Conservation (phyloP, 2,113 vertebrate species). For the Macrotus californicus region DNA sequence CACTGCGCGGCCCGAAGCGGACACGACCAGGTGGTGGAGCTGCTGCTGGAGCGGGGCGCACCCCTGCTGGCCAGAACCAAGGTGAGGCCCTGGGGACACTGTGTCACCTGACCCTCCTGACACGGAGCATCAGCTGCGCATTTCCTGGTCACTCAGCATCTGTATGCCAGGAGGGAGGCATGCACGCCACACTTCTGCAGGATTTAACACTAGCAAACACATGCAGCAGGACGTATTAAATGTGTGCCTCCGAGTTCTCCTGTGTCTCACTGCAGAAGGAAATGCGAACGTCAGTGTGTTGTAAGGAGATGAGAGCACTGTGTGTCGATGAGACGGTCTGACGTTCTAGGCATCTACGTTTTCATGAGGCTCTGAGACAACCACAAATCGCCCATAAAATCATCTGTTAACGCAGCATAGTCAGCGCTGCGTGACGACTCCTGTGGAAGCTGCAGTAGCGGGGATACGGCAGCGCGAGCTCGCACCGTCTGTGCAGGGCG, state of each 20-base stretch:
- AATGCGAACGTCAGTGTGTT: background rate
- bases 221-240: background rate
- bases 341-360: background rate
- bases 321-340: background rate
- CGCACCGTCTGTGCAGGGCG: no score
- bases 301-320: background rate
- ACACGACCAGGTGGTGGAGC: conserved; percentile 93
- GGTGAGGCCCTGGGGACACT: conserved; percentile 74
- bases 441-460: no score
- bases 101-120: background rate
- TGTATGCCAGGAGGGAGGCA: background rate
- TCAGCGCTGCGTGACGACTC: background rate
- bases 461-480: no score
- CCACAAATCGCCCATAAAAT: background rate
- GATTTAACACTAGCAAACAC: background rate
- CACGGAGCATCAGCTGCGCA: background rate
- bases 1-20: conserved; percentile 97
- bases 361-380: background rate
- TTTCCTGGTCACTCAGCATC: background rate
- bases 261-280: background rate
- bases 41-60: conserved; percentile 94
- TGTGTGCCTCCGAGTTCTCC: background rate
- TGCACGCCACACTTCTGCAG: background rate
- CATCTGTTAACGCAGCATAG: background rate
- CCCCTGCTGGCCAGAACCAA: conserved; percentile 96